These are phyloP conservation scores for Virgularia gustaviana DNA, from an alignment of 92 coral and sea anemone species.

Conservation along the genomic window DNA sequence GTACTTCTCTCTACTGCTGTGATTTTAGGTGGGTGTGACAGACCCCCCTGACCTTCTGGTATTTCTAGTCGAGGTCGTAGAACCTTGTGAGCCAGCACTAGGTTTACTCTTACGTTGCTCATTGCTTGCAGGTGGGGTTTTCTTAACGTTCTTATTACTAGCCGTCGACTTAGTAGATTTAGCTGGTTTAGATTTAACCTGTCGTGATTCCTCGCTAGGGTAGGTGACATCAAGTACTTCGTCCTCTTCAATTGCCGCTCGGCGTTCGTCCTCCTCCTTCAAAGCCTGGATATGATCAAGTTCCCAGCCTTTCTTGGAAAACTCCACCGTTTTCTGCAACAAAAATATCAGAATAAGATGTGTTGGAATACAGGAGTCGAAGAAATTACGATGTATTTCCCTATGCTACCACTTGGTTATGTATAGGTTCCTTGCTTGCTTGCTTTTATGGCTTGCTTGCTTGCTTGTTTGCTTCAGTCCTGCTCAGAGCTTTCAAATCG, in stretches of 20 bases:
- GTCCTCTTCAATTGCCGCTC: conserved; percentile 84
- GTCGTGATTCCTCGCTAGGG: conserved; percentile 84
- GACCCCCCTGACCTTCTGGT: no score
- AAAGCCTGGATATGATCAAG: conserved; percentile 83
- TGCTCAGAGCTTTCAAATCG: conserved; percentile 28
- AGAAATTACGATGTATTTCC: no score
- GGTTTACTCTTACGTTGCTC: conserved; percentile 45
- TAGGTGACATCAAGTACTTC: conserved; percentile 78
- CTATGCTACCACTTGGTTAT: no score
- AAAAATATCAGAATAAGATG: no score
- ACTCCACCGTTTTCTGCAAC: conserved; percentile 76
- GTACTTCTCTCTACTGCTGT: no score
- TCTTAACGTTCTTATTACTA: conserved; percentile 51
- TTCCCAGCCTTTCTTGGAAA: conserved; percentile 98
- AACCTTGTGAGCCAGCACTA: conserved; percentile 62
- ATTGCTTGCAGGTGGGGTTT: conserved; percentile 84
- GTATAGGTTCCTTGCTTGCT: no score
- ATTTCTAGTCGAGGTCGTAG: conserved; percentile 45
- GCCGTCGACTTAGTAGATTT: no score
- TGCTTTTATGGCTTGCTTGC: no score
- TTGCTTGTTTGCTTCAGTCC: neutral
- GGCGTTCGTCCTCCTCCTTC: conserved; percentile 87
- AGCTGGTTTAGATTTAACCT: conserved; percentile 94
- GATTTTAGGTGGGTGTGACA: no score
- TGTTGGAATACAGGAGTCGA: no score